phyloP scores from a whole-genome alignment of 2,113 vertebrate species.

The Embiotoca jacksoni region DNA sequence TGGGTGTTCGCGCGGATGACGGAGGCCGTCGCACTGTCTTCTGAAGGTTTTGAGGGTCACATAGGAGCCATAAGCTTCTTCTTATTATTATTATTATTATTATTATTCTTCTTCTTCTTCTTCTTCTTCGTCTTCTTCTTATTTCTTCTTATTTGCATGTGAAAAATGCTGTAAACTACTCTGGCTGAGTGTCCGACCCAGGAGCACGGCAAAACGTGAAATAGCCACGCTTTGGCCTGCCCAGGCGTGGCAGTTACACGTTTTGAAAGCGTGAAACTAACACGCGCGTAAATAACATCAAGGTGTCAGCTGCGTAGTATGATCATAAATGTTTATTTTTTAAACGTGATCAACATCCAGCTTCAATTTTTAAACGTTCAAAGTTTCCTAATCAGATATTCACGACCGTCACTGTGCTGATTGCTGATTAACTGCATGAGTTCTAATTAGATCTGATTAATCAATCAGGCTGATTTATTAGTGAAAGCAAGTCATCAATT shows the following conservation, averaged over 20 bases:
- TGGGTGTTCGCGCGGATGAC: not conserved
- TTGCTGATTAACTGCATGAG: slow-evolving; percentile 13
- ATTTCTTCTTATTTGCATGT: too few relatives aligned
- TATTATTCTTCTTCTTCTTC: too few relatives aligned
- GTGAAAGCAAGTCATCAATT: slow-evolving; percentile 23
- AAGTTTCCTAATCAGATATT: slow-evolving; percentile 26
- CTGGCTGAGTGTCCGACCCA: not conserved
- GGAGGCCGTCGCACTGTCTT: not conserved
- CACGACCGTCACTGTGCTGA: slow-evolving; percentile 1
- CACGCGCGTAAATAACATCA: too few relatives aligned
- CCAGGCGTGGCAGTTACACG: too few relatives aligned
- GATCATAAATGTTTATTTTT: too few relatives aligned
- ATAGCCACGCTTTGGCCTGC: too few relatives aligned
- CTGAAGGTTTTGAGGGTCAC: not conserved
- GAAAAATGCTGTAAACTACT: too few relatives aligned
- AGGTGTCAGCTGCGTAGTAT: too few relatives aligned
- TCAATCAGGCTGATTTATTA: slow-evolving; percentile 42
- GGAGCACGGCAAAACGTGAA: too few relatives aligned
- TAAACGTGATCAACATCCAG: too few relatives aligned
- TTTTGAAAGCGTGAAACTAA: too few relatives aligned
- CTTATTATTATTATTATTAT: not conserved
- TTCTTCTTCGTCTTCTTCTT: too few relatives aligned
- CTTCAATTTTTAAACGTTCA: not conserved
- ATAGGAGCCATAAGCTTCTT: not conserved
- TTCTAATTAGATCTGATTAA: slow-evolving; percentile 36